Conservation (phyloP, 2,797 vertebrate species). For the Onychomys arenicola region DNA sequence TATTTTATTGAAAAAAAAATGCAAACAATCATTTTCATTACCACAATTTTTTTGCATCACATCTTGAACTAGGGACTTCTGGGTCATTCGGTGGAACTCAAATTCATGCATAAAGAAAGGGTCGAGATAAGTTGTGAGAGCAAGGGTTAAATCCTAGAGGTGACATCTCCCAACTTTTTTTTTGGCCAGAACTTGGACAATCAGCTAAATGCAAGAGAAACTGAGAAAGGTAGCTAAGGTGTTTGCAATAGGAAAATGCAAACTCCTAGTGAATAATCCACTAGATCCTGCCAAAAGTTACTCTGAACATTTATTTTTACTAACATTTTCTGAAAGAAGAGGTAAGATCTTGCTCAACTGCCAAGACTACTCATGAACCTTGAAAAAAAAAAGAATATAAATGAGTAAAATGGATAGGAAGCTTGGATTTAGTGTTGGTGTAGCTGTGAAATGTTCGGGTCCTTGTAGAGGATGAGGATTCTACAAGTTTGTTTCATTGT, state of each 20-base stretch:
- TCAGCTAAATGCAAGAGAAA: not conserved
- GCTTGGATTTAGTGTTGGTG: not conserved
- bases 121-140: not conserved
- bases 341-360: constrained; percentile 58
- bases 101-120: not conserved
- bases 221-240: not conserved
- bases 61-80: not conserved
- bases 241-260: not conserved
- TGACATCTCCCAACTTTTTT: not conserved
- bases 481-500: constrained; percentile 14
- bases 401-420: constrained; percentile 28
- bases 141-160: not conserved
- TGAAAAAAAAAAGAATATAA: constrained; percentile 32
- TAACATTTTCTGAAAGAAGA: constrained; percentile 11
- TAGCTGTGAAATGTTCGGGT: not conserved
- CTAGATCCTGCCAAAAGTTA: not conserved
- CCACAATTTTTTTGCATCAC: not conserved
- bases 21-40: not conserved
- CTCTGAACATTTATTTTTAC: no score
- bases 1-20: not conserved
- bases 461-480: not conserved
- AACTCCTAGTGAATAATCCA: not conserved
- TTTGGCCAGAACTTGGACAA: not conserved
- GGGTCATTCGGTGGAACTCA: not conserved
- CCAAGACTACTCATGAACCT: not conserved